Evolutionary conservation across 2,888 invertebrate species (phyloP).

Genomic region (Phyto melanocephala): DNA sequence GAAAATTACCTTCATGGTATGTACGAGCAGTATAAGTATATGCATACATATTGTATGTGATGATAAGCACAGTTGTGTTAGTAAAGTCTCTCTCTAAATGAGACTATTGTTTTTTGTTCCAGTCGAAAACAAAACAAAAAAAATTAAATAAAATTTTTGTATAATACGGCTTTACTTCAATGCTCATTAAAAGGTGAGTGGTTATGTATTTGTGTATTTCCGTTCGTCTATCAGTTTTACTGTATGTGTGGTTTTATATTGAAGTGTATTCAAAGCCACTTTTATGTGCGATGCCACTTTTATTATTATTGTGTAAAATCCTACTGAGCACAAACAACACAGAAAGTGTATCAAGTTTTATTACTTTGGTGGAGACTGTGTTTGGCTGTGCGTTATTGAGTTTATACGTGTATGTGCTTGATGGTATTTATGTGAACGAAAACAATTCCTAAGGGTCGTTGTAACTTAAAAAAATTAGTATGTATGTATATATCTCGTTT

Average conservation of each 20-base stretch:
- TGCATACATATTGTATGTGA: background rate
- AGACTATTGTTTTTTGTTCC: background rate
- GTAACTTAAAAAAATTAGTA: constrained; percentile 14
- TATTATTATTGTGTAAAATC: constrained; percentile 5
- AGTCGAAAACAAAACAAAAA: too few species aligned
- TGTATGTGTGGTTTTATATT: background rate
- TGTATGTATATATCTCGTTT: background rate
- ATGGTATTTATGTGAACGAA: constrained; percentile 10
- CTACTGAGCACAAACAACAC: background rate
- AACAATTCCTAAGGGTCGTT: constrained; percentile 30
- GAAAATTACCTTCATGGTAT: constrained; percentile 33
- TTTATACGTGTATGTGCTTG: background rate
- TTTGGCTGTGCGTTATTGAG: background rate
- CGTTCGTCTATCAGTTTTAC: background rate
- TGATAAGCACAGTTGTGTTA: too few species aligned
- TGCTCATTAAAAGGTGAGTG: background rate
- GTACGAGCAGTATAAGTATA: background rate
- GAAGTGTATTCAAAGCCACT: too few species aligned
- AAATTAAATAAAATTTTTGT: too few species aligned
- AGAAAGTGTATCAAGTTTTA: background rate
- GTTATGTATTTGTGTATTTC: background rate
- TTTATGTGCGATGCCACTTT: background rate
- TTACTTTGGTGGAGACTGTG: background rate
- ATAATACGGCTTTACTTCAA: background rate
- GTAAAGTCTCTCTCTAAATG: too few species aligned